These are phyloP conservation scores for Gibbula magus DNA, from an alignment of 2,888 invertebrate genomes.

Conservation along the genomic window DNA sequence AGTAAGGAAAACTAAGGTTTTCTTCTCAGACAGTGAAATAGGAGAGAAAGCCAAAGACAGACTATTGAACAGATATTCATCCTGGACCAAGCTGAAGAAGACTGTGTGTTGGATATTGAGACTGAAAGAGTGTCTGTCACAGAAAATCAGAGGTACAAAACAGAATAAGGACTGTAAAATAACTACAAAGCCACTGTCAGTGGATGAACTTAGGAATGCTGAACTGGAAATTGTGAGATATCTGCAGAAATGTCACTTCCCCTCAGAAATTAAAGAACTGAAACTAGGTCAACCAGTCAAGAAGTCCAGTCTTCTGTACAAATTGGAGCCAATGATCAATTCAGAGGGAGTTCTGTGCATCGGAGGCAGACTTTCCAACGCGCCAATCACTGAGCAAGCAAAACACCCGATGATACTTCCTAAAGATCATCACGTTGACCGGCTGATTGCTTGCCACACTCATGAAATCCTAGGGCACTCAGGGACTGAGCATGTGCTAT, in stretches of 20 bases:
- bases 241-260: not conserved
- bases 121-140: not conserved
- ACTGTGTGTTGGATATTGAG: not conserved
- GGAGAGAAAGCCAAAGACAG: too few relatives aligned
- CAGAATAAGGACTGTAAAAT: not conserved
- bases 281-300: not conserved
- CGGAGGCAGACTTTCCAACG: slow-evolving; percentile 37
- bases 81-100: not conserved
- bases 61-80: too few relatives aligned
- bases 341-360: slow-evolving; percentile 33
- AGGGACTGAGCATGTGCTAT: slow-evolving; percentile 43
- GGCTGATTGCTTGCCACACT: slow-evolving; percentile 35
- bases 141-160: not conserved
- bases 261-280: not conserved
- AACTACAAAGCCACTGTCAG: slow-evolving; percentile 1
- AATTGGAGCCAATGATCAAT: slow-evolving; percentile 32
- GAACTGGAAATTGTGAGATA: not conserved
- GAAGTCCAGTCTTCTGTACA: not conserved
- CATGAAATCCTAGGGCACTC: slow-evolving; percentile 41
- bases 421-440: slow-evolving; percentile 39
- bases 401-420: slow-evolving; percentile 49
- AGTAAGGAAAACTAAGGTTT: too few relatives aligned
- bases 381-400: slow-evolving; percentile 14
- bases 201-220: not conserved
- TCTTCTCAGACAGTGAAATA: too few relatives aligned